phyloP scores from a whole-genome alignment of 1,140 invertebrate species.

The Conus ventricosus region DNA sequence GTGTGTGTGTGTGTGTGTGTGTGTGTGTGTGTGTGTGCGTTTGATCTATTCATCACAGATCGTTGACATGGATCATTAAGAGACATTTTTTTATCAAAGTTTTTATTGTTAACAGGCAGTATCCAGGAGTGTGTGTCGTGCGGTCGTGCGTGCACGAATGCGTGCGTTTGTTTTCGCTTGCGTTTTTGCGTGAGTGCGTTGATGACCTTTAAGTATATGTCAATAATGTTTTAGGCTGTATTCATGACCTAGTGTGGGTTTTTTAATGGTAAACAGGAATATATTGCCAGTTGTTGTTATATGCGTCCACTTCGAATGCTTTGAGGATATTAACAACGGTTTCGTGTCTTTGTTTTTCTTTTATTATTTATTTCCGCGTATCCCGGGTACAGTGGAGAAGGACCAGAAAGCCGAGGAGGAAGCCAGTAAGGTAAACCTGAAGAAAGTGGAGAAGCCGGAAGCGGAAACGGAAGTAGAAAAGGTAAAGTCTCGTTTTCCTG shows the following conservation, averaged over 20 bases:
- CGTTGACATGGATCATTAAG: too few relatives aligned
- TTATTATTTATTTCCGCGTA: not conserved
- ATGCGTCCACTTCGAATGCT: not conserved
- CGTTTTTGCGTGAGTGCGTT: not conserved
- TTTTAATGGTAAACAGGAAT: too few relatives aligned
- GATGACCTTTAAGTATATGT: too few relatives aligned
- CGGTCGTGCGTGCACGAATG: not conserved
- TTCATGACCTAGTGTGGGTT: too few relatives aligned
- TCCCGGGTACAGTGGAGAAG: not conserved
- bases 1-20: too few relatives aligned
- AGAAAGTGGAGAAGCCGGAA: constrained; percentile 89
- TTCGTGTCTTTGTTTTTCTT: too few relatives aligned
- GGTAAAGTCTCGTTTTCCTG: constrained; percentile 38
- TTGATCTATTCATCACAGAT: too few relatives aligned
- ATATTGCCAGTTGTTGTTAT: not conserved
- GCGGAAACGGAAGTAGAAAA: constrained; percentile 67
- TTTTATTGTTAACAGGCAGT: too few relatives aligned
- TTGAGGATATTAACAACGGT: not conserved
- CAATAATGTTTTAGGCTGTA: too few relatives aligned
- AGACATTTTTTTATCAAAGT: too few relatives aligned
- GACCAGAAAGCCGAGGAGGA: constrained; percentile 26
- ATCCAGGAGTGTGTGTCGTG: too few relatives aligned
- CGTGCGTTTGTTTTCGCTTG: not conserved
- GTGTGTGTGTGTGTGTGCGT: too few relatives aligned
- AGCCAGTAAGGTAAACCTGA: constrained; percentile 78